Conservation (phyloP, 1,140 invertebrate species). For the Aphelenchoides fujianensis region DNA sequence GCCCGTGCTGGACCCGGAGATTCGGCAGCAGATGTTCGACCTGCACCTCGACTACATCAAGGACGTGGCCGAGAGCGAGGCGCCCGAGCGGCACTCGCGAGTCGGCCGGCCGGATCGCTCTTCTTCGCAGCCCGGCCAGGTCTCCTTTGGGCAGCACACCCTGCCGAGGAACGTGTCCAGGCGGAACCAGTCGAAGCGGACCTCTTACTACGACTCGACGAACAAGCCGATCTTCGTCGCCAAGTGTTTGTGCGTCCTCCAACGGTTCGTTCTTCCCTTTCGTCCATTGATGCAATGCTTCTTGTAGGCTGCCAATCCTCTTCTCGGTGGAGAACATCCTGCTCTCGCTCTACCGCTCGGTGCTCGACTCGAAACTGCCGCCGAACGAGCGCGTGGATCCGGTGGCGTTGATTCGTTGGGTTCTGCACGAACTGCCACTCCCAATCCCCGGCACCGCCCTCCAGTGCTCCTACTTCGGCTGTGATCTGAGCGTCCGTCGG, state of each 20-base stretch:
- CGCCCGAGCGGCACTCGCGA: not conserved
- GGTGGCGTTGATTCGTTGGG: constrained; percentile 89
- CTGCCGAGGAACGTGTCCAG: constrained; percentile 65
- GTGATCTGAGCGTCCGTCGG: constrained; percentile 46
- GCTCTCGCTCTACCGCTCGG: constrained; percentile 41
- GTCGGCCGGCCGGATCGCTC: not conserved
- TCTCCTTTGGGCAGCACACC: constrained; percentile 69
- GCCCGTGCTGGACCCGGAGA: constrained; percentile 38
- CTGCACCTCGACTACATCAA: constrained; percentile 44
- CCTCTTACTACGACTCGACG: constrained; percentile 79
- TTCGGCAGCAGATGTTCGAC: constrained; percentile 57
- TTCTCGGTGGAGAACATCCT: constrained; percentile 77
- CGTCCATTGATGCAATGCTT: not conserved
- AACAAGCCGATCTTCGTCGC: constrained; percentile 89
- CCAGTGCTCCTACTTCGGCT: constrained; percentile 34
- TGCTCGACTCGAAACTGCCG: not conserved
- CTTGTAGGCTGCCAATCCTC: constrained; percentile 75
- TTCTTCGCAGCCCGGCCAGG: constrained; percentile 70
- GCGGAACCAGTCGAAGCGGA: constrained; percentile 69
- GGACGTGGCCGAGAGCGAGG: constrained; percentile 31
- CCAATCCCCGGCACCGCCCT: constrained; percentile 72
- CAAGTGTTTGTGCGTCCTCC: constrained; percentile 76
- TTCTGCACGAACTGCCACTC: constrained; percentile 86
- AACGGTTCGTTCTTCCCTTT: constrained; percentile 3
- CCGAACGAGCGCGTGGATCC: not conserved